Percentiles rank a stretch among this genome's conserved stretches.
Conservation (phyloP, 2,888 invertebrate genomes). For the Drosophila heteroneura region DNA sequence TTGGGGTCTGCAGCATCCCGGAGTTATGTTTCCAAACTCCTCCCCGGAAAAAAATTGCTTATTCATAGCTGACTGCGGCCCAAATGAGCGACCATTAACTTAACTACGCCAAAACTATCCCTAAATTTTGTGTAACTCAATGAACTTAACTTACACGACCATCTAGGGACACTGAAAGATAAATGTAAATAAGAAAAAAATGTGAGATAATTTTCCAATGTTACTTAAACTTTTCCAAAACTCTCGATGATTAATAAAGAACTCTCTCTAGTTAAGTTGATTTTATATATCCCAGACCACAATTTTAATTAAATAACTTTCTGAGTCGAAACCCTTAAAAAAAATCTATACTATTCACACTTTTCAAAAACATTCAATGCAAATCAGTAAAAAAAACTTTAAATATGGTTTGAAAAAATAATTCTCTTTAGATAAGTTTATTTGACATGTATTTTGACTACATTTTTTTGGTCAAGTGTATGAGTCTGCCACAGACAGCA, state of each 20-base stretch:
- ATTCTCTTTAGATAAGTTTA: neutral
- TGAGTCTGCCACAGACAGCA: neutral
- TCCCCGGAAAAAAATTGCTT: constrained; percentile 54
- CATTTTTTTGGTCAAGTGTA: neutral
- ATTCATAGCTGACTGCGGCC: constrained; percentile 70
- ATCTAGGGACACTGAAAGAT: neutral
- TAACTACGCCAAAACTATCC: constrained; percentile 45
- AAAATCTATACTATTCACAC: neutral
- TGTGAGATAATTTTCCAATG: neutral
- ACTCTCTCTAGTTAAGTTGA: neutral
- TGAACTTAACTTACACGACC: neutral
- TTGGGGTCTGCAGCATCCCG: constrained; percentile 5
- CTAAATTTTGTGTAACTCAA: constrained; percentile 2
- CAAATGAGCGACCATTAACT: constrained; percentile 72
- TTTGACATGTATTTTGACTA: neutral
- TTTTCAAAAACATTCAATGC: neutral
- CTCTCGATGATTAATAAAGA: fast-evolving
- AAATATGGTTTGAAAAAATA: neutral
- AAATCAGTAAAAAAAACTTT: neutral
- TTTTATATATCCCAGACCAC: neutral
- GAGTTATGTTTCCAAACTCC: constrained; percentile 32
- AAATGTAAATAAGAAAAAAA: neutral
- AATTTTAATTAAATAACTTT: neutral
- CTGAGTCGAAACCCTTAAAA: neutral
- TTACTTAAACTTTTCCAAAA: neutral